Evolutionary conservation across 1,140 invertebrate species (phyloP), one percentile per base, ranked within the genome.

Genomic region (Cepaea nemoralis): DNA sequence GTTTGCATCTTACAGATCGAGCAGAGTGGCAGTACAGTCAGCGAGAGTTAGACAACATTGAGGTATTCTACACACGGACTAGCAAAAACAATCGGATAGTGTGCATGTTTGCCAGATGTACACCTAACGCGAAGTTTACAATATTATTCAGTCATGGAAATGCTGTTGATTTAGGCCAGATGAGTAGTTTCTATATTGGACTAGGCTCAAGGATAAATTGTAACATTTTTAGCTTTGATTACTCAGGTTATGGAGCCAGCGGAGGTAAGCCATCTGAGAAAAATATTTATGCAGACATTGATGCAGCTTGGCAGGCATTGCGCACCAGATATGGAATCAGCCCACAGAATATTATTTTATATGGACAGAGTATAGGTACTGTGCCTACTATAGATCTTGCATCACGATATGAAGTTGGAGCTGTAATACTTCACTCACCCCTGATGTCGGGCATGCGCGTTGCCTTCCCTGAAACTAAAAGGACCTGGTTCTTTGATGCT

Each of bases 181-280:
- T 99, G 98, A 98, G 96, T 92, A 98, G 96, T 92, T 99, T 99
- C 92, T 99, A 99, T 91, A 94, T 99, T 90, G 97, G 97, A n/a
- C 94, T 99, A 85, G 98, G 98, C 35, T 88, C 96, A 83, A 94
- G 97, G 87, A 97, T 99, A 87, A 98, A 99, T 91, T 99, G 98
- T 93, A 99, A 99, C 92, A 98, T 99, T 92, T 98, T 97, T 93
- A 98, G 97, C 90, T 99, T 99, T 92, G 98, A 99, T 93, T 99
- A 99, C 93, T 99, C 97, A 77, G 98, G 98, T 27, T 93, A 93
- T 87, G 93, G 93, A 55, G 89, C 88, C 35, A 93, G 92, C 81
- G 89, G 89, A 74, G 98, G 99, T 10, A 98, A 98, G 91, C 97
- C 98, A 0, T 98, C 97, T 1, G 99, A 99, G 91, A 99, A 99